Conservation (phyloP, 2,113 vertebrate genomes). For the Turdus rufiventris region DNA sequence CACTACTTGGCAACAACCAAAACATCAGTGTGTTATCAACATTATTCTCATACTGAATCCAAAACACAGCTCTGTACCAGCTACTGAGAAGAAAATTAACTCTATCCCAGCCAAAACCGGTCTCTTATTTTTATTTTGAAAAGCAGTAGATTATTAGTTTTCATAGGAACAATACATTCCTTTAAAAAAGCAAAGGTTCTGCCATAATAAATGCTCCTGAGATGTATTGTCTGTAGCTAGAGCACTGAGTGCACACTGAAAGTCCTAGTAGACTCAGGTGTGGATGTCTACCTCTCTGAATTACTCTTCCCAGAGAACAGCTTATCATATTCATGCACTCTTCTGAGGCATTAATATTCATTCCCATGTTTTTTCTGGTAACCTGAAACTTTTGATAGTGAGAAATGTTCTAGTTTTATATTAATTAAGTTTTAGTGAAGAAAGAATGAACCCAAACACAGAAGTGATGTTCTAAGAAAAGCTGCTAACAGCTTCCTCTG, state of each 20-base stretch:
- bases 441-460: no score
- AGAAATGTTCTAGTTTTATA: not conserved
- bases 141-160: not conserved
- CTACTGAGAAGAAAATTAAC: not conserved
- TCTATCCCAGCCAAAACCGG: not conserved
- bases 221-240: not conserved
- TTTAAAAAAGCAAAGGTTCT: not conserved
- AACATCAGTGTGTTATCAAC: not conserved
- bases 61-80: not conserved
- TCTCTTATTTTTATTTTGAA: not conserved
- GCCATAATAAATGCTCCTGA: not conserved
- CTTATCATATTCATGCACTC: not conserved
- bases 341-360: not conserved
- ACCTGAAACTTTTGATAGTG: not conserved
- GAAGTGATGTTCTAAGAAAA: no score
- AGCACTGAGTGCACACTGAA: not conserved
- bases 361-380: not conserved
- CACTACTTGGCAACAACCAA: not conserved
- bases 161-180: not conserved
- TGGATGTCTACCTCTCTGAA: not conserved
- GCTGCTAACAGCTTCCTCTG: no score
- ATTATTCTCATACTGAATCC: not conserved
- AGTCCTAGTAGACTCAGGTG: not conserved
- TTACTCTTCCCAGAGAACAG: not conserved
- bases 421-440: no score